Base-by-base conservation (phyloP, 2,888 invertebrate genomes). In the Scaptomyza flava region DNA sequence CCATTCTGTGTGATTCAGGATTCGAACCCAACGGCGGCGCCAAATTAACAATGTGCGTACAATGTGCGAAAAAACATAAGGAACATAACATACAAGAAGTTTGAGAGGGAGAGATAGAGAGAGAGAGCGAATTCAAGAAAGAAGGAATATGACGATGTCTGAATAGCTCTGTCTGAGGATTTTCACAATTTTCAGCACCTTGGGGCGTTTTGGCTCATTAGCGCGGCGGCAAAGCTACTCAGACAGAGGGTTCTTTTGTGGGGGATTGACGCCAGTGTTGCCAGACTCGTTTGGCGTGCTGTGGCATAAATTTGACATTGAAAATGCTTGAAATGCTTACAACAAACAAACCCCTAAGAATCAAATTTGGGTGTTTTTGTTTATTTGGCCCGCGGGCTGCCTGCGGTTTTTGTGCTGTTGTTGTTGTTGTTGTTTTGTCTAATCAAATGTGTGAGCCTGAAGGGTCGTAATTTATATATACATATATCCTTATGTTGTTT, bases 271-370 rank as follows among this genome's bases (percentile, higher is more conserved):
- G 46, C 48, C 59, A 48, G 72, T 60, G 77, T 80, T 74, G 74
- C 74, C 87, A 86, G 84, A 80, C 78, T 51, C 9, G 9, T 41
- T 12, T 17, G 42, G 79, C 89, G 83, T 88, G 88, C 81, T 60
- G 69, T 81, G 85, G 89, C 87, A 89, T 88, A 89, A 89, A 89
- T 88, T 77, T 81, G 89, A 88, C 87, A 88, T 89, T 88, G 89
- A 87, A 81, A 82, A 87, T 78, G 77, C 59, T 70, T 64, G 78
- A 57, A 57, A 57, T 53, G 33, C 47, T 33, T 9, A 47, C 33
- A 31, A 20, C 46, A 17, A 17, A 17, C 20, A 52, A 50, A 31
- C 56, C 59, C 71, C 60, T 61, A 34, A 43, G 53, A 64, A 54
- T 59, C 57, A 59, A 54, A 17, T 31, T 36, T 14, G n/a, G 14